Conservation (phyloP, 2,797 vertebrate genomes). For the Vespertilio murinus region DNA sequence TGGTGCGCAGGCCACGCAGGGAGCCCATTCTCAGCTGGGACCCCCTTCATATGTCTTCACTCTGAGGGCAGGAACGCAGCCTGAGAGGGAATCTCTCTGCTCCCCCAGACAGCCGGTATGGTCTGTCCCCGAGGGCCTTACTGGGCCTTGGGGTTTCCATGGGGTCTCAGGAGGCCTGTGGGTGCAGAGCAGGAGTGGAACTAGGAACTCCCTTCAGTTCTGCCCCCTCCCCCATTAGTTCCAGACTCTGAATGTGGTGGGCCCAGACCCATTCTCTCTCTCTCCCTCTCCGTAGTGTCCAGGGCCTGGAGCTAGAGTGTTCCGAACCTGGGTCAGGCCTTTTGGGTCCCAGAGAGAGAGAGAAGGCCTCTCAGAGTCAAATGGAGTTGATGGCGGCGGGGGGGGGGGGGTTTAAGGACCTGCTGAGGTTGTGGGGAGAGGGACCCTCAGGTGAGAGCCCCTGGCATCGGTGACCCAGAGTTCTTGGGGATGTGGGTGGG, state of each 20-base stretch:
- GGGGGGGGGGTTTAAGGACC: not conserved
- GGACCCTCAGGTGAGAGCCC: not conserved
- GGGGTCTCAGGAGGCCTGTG: not conserved
- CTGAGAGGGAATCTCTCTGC: not conserved
- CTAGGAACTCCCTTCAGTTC: not conserved
- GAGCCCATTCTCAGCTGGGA: not conserved
- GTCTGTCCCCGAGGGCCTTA: not conserved
- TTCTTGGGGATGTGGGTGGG: not conserved
- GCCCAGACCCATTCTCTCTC: not conserved
- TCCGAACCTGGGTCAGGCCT: not conserved
- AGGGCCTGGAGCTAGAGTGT: not conserved
- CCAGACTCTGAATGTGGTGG: not conserved
- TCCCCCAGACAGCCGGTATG: not conserved
- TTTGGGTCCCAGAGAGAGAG: not conserved
- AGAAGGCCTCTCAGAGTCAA: not conserved
- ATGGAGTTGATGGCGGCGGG: not conserved
- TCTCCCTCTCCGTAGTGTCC: not conserved
- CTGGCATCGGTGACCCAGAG: not conserved
- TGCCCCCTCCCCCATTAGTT: not conserved
- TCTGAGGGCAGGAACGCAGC: not conserved
- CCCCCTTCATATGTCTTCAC: conserved; percentile 23
- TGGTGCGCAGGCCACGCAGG: not conserved
- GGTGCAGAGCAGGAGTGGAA: not conserved
- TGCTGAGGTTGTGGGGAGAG: not conserved
- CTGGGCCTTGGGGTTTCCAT: not conserved